Percentiles rank a stretch among this genome's conserved stretches.
Conservation (phyloP, 2,797 vertebrate genomes). For the Calcarius lapponicus region DNA sequence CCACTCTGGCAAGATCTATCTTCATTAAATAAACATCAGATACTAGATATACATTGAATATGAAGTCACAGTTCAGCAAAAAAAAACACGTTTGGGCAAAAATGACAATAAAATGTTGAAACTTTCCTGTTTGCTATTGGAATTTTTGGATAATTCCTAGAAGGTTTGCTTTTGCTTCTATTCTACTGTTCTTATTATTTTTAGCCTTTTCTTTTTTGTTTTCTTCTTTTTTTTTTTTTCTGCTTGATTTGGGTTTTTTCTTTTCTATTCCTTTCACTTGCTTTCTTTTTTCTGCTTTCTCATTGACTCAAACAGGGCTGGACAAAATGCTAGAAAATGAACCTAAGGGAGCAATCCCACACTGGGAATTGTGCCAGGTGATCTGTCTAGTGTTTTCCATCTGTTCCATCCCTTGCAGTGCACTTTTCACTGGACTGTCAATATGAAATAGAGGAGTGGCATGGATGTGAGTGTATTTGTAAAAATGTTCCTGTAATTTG, state of each 20-base stretch:
- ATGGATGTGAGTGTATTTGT: not conserved
- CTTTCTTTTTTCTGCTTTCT: not conserved
- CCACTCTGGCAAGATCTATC: not conserved
- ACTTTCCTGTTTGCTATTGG: not conserved
- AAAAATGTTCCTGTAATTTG: not conserved
- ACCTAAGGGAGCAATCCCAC: conserved; percentile 15
- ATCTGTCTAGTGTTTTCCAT: not conserved
- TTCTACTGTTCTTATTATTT: not conserved
- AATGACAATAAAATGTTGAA: not conserved
- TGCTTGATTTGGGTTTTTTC: not conserved
- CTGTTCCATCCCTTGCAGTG: not conserved
- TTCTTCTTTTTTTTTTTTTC: rapidly evolving
- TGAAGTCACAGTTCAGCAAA: not conserved
- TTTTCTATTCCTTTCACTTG: not conserved
- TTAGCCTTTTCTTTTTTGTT: not conserved
- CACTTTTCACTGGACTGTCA: not conserved
- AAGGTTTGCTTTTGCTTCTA: not conserved
- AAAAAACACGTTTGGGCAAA: not conserved
- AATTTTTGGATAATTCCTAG: not conserved
- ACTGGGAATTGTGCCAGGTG: not conserved
- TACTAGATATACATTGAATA: not conserved
- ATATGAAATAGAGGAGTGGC: not conserved
- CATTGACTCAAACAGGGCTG: not conserved
- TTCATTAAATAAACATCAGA: not conserved
- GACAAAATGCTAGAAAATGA: not conserved